Conservation (phyloP, 1,140 invertebrate genomes). For the Drosophila equinoxialis region DNA sequence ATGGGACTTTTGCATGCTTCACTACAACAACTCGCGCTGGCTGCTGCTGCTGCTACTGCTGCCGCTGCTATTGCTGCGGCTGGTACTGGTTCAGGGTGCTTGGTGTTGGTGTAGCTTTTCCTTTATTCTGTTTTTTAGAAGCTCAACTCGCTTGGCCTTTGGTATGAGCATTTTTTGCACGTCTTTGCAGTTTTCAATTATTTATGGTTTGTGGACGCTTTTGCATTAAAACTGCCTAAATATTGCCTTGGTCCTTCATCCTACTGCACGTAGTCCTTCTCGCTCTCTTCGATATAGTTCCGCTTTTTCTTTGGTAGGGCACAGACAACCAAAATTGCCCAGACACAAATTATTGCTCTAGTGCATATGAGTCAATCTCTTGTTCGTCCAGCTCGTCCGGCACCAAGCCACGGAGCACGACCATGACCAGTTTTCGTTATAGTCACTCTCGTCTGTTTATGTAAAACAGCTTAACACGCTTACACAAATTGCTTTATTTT, state of each 20-base stretch:
- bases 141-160: conserved; percentile 37
- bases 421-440: background rate
- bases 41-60: conserved; percentile 41
- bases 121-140: conserved; percentile 33
- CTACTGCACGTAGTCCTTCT: conserved; percentile 3
- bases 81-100: too few relatives aligned
- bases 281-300: background rate
- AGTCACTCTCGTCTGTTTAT: conserved; percentile 36
- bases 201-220: conserved; percentile 73
- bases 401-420: background rate
- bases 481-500: conserved; percentile 64
- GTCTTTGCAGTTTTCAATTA: conserved; percentile 72
- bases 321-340: conserved; percentile 53
- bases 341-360: conserved; percentile 57
- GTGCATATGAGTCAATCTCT: conserved; percentile 65
- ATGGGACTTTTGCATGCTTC: conserved; percentile 71
- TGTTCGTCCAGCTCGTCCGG: background rate
- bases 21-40: conserved; percentile 59
- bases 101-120: background rate
- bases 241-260: conserved; percentile 43
- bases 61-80: conserved; percentile 24
- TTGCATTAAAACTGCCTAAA: conserved; percentile 72
- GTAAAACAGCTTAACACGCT: conserved; percentile 60
- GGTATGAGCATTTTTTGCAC: conserved; percentile 61
- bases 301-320: conserved; percentile 20